A percentile compares a stretch with the other conserved stretches of the same genome.
Evolutionary conservation across 2,888 invertebrate genomes (phyloP).

Genomic region (Orgyia antiqua): DNA sequence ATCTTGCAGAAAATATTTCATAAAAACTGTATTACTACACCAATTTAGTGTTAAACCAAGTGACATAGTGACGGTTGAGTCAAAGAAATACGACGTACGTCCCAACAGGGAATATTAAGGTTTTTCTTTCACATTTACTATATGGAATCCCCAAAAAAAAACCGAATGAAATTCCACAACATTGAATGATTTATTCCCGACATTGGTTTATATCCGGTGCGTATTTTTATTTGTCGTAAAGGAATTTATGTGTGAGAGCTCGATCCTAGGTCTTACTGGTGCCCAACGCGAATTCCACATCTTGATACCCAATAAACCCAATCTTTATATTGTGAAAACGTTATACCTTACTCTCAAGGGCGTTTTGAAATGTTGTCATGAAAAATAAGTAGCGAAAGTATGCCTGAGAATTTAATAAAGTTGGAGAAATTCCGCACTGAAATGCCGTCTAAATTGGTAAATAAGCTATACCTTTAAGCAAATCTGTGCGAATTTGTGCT

Average conservation of each 20-base stretch:
- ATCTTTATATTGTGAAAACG: constrained; percentile 64
- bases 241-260: constrained; percentile 57
- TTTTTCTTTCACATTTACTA: constrained; percentile 14
- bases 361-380: constrained; percentile 66
- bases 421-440: constrained; percentile 38
- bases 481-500: too few species aligned
- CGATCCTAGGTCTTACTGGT: constrained; percentile 29
- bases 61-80: constrained; percentile 6
- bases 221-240: constrained; percentile 71
- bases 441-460: constrained; percentile 48
- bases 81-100: constrained; percentile 9
- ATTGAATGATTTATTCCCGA: constrained; percentile 66
- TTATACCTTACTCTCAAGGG: constrained; percentile 41
- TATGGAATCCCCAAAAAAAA: constrained; percentile 23
- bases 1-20: too few species aligned
- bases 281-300: constrained; percentile 44
- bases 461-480: too few species aligned
- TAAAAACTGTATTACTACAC: neutral
- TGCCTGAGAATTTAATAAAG: constrained; percentile 58
- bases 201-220: constrained; percentile 41
- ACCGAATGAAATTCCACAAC: constrained; percentile 36
- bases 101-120: constrained; percentile 17
- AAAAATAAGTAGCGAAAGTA: constrained; percentile 49
- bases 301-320: constrained; percentile 56
- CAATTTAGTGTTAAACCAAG: neutral